Conservation (phyloP, 2,888 invertebrate genomes). For the Phalera bucephala region DNA sequence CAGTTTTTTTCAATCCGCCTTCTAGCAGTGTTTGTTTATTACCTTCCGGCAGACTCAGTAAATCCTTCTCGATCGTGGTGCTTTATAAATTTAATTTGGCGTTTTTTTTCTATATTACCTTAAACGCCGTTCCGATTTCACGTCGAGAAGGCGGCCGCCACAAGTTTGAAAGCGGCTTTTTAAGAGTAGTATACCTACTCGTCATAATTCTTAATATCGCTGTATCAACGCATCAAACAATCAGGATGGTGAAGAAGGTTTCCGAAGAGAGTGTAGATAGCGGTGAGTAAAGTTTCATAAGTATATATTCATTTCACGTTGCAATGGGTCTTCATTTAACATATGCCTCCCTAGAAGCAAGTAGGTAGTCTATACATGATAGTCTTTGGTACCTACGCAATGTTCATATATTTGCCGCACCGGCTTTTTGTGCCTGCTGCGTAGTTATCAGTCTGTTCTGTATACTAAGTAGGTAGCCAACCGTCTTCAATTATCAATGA, state of each 20-base stretch:
- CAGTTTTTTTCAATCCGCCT: constrained; percentile 85
- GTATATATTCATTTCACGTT: neutral
- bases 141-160: constrained; percentile 78
- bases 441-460: constrained; percentile 34
- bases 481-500: neutral
- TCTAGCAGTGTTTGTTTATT: constrained; percentile 81
- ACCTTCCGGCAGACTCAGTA: constrained; percentile 73
- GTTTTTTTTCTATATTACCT: constrained; percentile 62
- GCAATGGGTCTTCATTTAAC: constrained; percentile 16
- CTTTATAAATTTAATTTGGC: constrained; percentile 63
- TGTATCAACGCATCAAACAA: constrained; percentile 70
- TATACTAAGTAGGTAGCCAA: constrained; percentile 19
- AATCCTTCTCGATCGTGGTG: constrained; percentile 80
- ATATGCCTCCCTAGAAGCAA: too few relatives aligned
- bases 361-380: too few relatives aligned
- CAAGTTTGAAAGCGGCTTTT: constrained; percentile 82
- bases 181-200: constrained; percentile 79
- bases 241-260: constrained; percentile 82
- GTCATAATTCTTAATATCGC: constrained; percentile 64
- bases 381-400: too few relatives aligned
- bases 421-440: constrained; percentile 40
- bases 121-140: constrained; percentile 78
- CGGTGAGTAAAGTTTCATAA: constrained; percentile 59
- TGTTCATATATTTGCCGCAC: constrained; percentile 28
- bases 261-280: constrained; percentile 82